Evolutionary conservation across 53 echinoderm and acorn worm species (phyloP).

Genomic region (Stichopus horrens): DNA sequence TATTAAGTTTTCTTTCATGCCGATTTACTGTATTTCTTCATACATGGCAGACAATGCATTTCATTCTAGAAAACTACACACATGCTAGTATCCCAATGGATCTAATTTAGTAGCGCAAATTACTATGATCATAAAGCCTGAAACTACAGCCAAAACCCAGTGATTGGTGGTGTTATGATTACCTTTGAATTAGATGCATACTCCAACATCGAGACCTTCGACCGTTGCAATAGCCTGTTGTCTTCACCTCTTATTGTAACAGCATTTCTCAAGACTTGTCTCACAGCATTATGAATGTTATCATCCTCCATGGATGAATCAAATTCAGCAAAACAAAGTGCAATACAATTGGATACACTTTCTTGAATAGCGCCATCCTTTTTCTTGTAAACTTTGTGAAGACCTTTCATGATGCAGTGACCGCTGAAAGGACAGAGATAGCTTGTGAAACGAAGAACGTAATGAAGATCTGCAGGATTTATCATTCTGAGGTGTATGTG

Average conservation of each 20-base stretch:
- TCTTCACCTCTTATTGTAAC: neutral
- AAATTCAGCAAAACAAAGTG: constrained; percentile 36
- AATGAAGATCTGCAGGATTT: constrained; percentile 16
- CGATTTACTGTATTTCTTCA: no score
- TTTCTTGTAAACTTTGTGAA: neutral
- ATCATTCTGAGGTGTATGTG: neutral
- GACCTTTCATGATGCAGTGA: neutral
- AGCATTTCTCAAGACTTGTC: neutral
- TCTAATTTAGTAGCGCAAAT: neutral
- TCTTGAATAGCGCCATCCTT: neutral
- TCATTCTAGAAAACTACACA: neutral
- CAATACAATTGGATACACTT: no score
- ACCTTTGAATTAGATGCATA: neutral
- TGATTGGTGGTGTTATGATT: neutral
- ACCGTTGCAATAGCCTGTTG: neutral
- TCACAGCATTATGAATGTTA: neutral
- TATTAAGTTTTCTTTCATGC: no score
- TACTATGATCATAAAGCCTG: neutral
- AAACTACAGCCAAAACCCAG: neutral
- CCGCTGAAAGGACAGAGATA: neutral
- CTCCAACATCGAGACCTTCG: neutral
- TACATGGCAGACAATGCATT: no score
- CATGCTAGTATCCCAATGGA: neutral
- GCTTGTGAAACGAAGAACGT: constrained; percentile 6
- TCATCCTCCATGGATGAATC: neutral